These are phyloP conservation scores for Drosophila leonis DNA, from an alignment of 2,888 invertebrate species.

Conservation along the genomic window DNA sequence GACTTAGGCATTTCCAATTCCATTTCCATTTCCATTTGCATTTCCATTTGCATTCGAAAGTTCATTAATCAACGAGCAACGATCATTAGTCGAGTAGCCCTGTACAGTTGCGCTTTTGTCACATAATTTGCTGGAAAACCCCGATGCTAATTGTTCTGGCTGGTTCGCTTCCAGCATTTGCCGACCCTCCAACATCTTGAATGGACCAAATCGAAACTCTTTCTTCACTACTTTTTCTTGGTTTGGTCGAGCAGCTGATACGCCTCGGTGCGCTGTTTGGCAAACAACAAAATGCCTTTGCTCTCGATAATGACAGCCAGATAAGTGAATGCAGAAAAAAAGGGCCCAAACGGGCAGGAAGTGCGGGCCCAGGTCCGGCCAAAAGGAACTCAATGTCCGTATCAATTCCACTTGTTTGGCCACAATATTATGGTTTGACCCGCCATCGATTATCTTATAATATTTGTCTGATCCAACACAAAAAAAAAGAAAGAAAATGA, in stretches of 20 bases:
- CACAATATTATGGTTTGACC: slow-evolving; percentile 59
- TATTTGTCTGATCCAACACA: slow-evolving; percentile 32
- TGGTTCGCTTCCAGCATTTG: slow-evolving; percentile 14
- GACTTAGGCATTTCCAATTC: slow-evolving; percentile 50
- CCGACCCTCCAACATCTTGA: slow-evolving; percentile 17
- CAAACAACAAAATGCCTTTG: slow-evolving; percentile 50
- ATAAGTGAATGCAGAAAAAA: slow-evolving; percentile 28
- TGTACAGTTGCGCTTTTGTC: slow-evolving; percentile 50
- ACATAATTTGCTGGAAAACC: slow-evolving; percentile 37
- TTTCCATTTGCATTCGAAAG: slow-evolving; percentile 26
- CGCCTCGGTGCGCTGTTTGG: slow-evolving; percentile 67
- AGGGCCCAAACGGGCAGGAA: slow-evolving; percentile 44
- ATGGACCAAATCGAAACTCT: slow-evolving; percentile 53
- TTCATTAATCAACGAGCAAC: slow-evolving; percentile 71
- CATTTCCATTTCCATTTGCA: slow-evolving; percentile 49
- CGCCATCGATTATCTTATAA: slow-evolving; percentile 66
- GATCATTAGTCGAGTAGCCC: slow-evolving; percentile 66
- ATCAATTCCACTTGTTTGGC: slow-evolving; percentile 74
- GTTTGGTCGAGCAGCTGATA: slow-evolving; percentile 25
- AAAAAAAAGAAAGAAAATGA: not conserved
- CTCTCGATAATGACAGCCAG: slow-evolving; percentile 50
- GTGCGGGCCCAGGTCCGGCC: slow-evolving; percentile 38
- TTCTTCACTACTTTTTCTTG: slow-evolving; percentile 1
- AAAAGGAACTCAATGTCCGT: slow-evolving; percentile 10
- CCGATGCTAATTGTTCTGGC: slow-evolving; percentile 57